These are phyloP conservation scores for Hyalella azteca DNA, from an alignment of 2,888 invertebrate species.

Conservation along the genomic window DNA sequence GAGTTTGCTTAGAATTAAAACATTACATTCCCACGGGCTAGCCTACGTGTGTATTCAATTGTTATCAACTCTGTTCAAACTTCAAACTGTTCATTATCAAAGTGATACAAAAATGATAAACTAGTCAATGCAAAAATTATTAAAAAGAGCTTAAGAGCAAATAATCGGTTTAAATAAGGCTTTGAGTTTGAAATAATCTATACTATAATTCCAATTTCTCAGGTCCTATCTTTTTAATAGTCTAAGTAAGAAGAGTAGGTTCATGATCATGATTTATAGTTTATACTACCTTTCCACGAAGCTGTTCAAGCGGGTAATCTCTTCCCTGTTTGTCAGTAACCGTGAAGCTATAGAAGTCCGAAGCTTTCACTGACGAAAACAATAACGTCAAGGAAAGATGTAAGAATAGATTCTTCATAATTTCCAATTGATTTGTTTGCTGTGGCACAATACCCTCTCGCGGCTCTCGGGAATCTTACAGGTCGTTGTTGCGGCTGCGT, in stretches of 20 bases:
- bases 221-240: no score
- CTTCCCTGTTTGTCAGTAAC: slow-evolving; percentile 41
- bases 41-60: no score
- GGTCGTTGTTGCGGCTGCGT: no score
- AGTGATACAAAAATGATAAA: not conserved
- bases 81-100: not conserved
- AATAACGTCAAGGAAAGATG: no score
- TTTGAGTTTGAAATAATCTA: not conserved
- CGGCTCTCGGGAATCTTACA: no score
- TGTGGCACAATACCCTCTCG: no score
- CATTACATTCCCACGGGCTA: not conserved
- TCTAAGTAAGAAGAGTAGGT: no score
- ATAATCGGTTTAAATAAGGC: not conserved
- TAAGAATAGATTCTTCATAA: no score
- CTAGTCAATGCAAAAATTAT: not conserved
- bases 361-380: no score
- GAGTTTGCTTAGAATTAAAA: not conserved
- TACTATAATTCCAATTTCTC: not conserved
- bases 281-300: slow-evolving; percentile 46
- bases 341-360: no score
- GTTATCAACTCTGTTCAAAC: not conserved
- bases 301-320: slow-evolving; percentile 43
- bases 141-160: not conserved
- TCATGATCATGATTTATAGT: no score
- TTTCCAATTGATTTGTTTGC: no score